Conservation (phyloP, 2,797 vertebrate species). For the Cynodonichthys magdalenae region DNA sequence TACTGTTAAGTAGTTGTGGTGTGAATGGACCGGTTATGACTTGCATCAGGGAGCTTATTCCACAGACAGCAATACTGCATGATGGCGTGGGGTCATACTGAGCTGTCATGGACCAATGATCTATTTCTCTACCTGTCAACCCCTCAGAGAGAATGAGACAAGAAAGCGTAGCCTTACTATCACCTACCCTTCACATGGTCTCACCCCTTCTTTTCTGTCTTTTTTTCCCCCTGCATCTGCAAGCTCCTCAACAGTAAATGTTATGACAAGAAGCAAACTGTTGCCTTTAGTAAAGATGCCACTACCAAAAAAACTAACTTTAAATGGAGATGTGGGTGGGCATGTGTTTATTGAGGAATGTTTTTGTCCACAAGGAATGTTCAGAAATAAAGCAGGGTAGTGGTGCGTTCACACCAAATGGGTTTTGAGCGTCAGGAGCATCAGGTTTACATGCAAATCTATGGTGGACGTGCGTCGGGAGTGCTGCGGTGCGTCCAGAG, state of each 20-base stretch:
- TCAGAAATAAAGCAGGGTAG: neutral
- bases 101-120: constrained; percentile 88
- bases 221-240: constrained; percentile 23
- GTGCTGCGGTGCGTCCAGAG: too few species aligned
- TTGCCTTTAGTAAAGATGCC: constrained; percentile 39
- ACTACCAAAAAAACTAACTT: neutral
- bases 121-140: constrained; percentile 91
- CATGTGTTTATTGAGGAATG: neutral
- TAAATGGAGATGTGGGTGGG: neutral
- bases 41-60: constrained; percentile 72
- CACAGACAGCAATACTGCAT: constrained; percentile 61
- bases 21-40: constrained; percentile 56
- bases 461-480: too few species aligned
- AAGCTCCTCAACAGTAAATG: constrained; percentile 16
- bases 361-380: neutral
- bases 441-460: too few species aligned
- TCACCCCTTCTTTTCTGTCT: constrained; percentile 10
- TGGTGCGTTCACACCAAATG: too few species aligned
- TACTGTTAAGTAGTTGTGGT: constrained; percentile 60
- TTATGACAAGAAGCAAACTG: constrained; percentile 52
- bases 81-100: constrained; percentile 74
- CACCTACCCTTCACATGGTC: constrained; percentile 48
- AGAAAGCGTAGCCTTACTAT: constrained; percentile 60
- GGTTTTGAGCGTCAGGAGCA: too few species aligned
- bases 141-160: constrained; percentile 81